Base-by-base conservation (phyloP, 2,888 invertebrate species). In the Emmelina monodactyla region DNA sequence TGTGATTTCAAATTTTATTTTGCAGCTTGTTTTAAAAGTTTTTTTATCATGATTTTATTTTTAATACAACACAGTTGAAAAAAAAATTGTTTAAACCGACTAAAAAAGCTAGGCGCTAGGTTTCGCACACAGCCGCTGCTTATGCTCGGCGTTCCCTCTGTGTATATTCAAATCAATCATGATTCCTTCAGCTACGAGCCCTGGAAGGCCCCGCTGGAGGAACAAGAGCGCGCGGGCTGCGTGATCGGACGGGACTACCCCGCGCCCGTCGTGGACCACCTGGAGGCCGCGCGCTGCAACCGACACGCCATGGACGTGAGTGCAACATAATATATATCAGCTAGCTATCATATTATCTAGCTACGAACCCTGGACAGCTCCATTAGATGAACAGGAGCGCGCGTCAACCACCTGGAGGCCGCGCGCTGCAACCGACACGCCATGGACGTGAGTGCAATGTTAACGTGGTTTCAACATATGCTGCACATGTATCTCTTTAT, bases 351-450 rank as follows among this genome's bases (percentile, higher is more conserved):
- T n/a, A n/a, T n/a, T n/a, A n/a, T 47, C 0, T 40, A 85, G 85
- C 2, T 88, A 87, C 55, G 87, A 88, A 53, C 89, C 89, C 0
- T 89, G 89, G 89, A 84, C 81, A 34, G 86, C 88, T 33, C 85
- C 88, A 0, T 47, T 81, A 1, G 79, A 83, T 0, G 66, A 87
- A 1, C 89, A 89, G 55, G 78, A 85, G 57, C 69, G 79, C 10
- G 83, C 81, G 83, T 88, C 19, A 82, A 88, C 60, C 85, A 89
- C 40, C 54, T 75, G 10, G 48, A 50, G 16, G 85, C 83, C 0
- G 80, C 83, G 0, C 60, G 72, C 37, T 59, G 65, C 33, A 87
- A 87, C 59, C 67, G 70, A 35, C 54, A 62, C 45, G 83, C 82
- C 36, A 81, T 83, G 79, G 54, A 66, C 62, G 76, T 76, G 47